Conservation (phyloP, 2,888 invertebrate species). For the Hyppa rectilinea region DNA sequence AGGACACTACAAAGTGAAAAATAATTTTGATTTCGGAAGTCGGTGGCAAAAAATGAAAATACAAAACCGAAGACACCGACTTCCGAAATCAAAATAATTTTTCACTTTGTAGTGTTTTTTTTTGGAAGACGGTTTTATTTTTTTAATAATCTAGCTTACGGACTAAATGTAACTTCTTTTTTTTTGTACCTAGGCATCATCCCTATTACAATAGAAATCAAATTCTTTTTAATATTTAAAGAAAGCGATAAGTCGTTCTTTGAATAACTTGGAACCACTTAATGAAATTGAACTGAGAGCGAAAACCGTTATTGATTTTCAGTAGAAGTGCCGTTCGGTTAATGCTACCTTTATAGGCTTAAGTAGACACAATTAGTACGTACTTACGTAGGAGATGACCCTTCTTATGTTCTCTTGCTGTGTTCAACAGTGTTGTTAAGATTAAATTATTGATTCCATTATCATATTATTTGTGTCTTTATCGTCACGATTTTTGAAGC, state of each 20-base stretch:
- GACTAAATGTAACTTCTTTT: too few species aligned
- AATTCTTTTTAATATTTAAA: constrained; percentile 1
- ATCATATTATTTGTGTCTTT: neutral
- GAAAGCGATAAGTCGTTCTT: constrained; percentile 5
- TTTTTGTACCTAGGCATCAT: too few species aligned
- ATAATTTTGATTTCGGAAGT: too few species aligned
- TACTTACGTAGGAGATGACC: constrained; percentile 22
- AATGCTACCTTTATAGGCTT: constrained; percentile 11
- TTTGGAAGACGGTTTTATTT: too few species aligned
- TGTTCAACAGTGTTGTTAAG: constrained; percentile 8
- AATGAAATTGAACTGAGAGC: constrained; percentile 44
- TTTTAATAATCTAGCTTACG: too few species aligned
- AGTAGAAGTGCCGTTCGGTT: neutral
- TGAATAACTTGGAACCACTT: constrained; percentile 37
- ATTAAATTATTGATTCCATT: constrained; percentile 9
- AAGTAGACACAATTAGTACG: constrained; percentile 38
- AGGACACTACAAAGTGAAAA: too few species aligned
- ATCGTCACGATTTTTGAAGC: neutral
- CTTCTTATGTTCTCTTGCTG: constrained; percentile 12
- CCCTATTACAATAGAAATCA: too few species aligned
- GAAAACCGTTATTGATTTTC: constrained; percentile 31
- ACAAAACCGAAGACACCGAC: too few species aligned
- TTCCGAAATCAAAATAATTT: too few species aligned
- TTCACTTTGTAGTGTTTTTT: too few species aligned
- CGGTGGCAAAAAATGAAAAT: too few species aligned